Conservation (phyloP, 2,888 invertebrate genomes). For the Epirrita christyi region DNA sequence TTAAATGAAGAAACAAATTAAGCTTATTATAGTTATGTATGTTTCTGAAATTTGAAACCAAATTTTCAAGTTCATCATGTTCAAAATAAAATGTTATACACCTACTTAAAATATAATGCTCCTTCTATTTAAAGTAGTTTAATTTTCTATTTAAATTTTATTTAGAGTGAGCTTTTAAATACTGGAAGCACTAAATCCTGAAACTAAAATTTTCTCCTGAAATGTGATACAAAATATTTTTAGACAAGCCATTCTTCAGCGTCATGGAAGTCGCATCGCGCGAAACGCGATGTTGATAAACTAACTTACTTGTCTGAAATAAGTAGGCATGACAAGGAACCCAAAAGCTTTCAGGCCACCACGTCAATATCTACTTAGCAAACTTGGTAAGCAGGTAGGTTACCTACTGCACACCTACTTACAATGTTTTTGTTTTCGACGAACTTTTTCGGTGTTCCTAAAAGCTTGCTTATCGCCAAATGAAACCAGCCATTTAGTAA, state of each 20-base stretch:
- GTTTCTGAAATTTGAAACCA: neutral
- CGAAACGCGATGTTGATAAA: slow-evolving; percentile 25
- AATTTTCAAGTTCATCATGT: neutral
- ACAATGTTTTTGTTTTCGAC: slow-evolving; percentile 16
- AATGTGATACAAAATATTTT: slow-evolving; percentile 1
- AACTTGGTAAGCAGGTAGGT: slow-evolving; percentile 26
- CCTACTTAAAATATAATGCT: too few relatives aligned
- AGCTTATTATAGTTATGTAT: neutral
- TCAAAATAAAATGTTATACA: neutral
- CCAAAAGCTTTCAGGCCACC: slow-evolving; percentile 33
- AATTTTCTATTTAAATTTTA: too few relatives aligned
- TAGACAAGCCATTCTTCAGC: slow-evolving; percentile 10
- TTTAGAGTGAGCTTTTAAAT: neutral
- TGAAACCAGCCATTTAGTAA: neutral
- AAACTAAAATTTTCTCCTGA: neutral
- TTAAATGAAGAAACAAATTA: neutral
- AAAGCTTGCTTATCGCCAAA: neutral
- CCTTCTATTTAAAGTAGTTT: too few relatives aligned
- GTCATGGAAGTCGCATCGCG: slow-evolving; percentile 21
- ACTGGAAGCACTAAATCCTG: neutral
- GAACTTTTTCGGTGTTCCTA: slow-evolving; percentile 17
- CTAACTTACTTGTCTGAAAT: slow-evolving; percentile 30
- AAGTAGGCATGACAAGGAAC: slow-evolving; percentile 26
- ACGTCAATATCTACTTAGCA: slow-evolving; percentile 32
- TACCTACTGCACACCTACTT: too few relatives aligned